These are phyloP conservation scores for Alauda arvensis DNA, from an alignment of 2,797 vertebrate species.

Conservation along the genomic window DNA sequence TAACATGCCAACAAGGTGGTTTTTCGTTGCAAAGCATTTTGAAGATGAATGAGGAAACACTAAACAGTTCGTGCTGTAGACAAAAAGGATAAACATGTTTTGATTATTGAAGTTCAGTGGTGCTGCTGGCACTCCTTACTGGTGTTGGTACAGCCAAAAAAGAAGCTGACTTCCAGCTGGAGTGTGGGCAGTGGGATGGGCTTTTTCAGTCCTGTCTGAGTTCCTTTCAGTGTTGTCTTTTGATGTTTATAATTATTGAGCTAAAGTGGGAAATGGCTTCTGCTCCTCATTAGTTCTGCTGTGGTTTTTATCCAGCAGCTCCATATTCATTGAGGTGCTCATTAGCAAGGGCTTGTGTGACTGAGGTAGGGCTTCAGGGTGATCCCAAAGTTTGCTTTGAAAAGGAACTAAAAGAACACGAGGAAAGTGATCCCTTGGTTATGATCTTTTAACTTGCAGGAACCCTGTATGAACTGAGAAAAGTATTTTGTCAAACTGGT, in stretches of 20 bases:
- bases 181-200: neutral
- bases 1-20: neutral
- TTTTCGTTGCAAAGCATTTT: neutral
- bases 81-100: neutral
- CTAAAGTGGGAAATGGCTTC: neutral
- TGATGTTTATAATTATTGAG: neutral
- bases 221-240: neutral
- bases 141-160: neutral
- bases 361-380: neutral
- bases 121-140: neutral
- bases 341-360: neutral
- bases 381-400: neutral
- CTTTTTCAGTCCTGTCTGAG: neutral
- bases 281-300: conserved; percentile 3
- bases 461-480: neutral
- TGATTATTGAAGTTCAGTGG: neutral
- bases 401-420: neutral
- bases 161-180: neutral
- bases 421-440: neutral
- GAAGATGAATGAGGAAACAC: neutral
- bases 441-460: neutral
- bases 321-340: neutral
- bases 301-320: neutral
- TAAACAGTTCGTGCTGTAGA: neutral
- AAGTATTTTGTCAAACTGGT: neutral